Conservation (phyloP, 2,797 vertebrate species). For the Botia almorhae region DNA sequence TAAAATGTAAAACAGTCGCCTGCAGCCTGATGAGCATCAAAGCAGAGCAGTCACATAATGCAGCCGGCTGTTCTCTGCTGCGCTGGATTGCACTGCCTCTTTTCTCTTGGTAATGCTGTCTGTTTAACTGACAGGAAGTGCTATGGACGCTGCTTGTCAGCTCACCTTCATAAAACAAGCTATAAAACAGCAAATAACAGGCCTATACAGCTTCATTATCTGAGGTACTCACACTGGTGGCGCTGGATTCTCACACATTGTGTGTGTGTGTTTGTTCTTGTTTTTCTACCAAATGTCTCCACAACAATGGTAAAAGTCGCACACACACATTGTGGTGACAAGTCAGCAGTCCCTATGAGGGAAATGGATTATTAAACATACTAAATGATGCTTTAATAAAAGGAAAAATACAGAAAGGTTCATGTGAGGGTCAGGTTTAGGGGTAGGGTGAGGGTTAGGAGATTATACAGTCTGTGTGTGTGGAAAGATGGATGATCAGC, state of each 20-base stretch:
- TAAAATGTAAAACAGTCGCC: constrained; percentile 94
- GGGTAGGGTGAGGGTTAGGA: background rate
- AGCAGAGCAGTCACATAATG: constrained; percentile 81
- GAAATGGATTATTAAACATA: no score
- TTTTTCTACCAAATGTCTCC: no score
- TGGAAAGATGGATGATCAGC: background rate
- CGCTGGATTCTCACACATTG: constrained; percentile 61
- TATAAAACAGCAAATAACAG: constrained; percentile 81
- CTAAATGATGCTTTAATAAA: no score
- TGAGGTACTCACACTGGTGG: constrained; percentile 71
- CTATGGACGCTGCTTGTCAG: constrained; percentile 82
- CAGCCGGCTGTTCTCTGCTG: constrained; percentile 73
- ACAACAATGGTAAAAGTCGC: no score
- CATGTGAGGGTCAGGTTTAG: background rate
- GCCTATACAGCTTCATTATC: constrained; percentile 85
- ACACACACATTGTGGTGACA: no score
- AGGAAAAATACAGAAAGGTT: background rate
- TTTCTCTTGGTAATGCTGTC: constrained; percentile 84
- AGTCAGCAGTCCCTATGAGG: no score
- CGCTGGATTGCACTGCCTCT: constrained; percentile 70
- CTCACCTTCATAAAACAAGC: constrained; percentile 88
- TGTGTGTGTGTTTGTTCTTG: constrained; percentile 20
- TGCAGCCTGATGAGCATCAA: constrained; percentile 92
- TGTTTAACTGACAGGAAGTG: constrained; percentile 92
- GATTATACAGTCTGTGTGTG: background rate